Conservation (phyloP, 2,888 invertebrate species). For the Brenthis ino region DNA sequence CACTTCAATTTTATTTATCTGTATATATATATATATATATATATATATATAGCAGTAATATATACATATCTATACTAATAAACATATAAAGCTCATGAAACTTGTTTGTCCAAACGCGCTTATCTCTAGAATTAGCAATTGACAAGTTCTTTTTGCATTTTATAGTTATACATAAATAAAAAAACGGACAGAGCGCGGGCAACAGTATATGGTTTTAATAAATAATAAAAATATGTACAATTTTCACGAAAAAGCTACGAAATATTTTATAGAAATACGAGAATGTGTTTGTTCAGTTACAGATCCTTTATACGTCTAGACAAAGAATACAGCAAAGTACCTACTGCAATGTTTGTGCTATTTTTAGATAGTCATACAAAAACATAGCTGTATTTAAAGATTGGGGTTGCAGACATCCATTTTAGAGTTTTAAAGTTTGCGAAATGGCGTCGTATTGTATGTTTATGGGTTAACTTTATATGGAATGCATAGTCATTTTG, state of each 20-base stretch:
- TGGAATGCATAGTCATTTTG: neutral
- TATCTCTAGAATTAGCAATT: no score
- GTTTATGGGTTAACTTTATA: slow-evolving; percentile 10
- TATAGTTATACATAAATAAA: no score
- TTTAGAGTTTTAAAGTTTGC: neutral
- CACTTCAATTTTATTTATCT: no score
- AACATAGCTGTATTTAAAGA: slow-evolving; percentile 7
- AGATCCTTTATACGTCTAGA: slow-evolving; percentile 15
- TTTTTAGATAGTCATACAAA: slow-evolving; percentile 10
- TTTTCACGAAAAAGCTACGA: slow-evolving; percentile 1
- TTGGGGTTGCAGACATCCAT: slow-evolving; percentile 14
- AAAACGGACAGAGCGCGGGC: no score
- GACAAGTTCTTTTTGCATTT: no score
- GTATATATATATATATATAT: no score
- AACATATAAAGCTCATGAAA: no score
- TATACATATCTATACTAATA: no score
- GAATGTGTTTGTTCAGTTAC: slow-evolving; percentile 2
- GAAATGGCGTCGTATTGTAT: neutral
- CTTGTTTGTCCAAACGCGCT: no score
- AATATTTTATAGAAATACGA: neutral
- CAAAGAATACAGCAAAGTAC: slow-evolving; percentile 13
- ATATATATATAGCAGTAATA: no score
- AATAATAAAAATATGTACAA: neutral
- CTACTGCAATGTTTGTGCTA: slow-evolving; percentile 6
- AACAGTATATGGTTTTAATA: no score